These are phyloP conservation scores for Eupeodes luniger DNA, from an alignment of 2,888 invertebrate species.

Conservation along the genomic window DNA sequence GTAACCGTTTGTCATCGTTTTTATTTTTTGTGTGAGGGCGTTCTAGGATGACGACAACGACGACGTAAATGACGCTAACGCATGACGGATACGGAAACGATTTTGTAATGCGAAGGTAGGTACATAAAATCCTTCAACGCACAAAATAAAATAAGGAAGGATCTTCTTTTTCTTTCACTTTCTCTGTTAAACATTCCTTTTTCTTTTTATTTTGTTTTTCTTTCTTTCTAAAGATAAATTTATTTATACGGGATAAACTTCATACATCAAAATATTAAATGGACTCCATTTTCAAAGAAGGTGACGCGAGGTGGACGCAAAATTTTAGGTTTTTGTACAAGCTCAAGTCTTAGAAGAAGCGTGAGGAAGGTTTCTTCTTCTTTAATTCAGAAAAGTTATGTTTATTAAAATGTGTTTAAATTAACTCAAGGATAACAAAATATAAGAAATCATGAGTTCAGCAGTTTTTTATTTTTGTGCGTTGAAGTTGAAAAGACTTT, in stretches of 20 bases:
- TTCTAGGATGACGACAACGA: too few species aligned
- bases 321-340: background rate
- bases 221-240: conserved; percentile 38
- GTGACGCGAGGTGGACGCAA: conserved; percentile 4
- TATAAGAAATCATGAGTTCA: conserved; percentile 5
- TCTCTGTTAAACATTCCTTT: background rate
- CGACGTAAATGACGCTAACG: background rate
- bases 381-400: background rate
- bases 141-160: background rate
- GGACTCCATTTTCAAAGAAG: conserved; percentile 1
- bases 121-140: conserved; percentile 48
- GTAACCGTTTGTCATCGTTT: background rate
- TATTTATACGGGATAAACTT: conserved; percentile 66
- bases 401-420: background rate
- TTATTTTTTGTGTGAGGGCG: background rate
- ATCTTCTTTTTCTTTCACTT: background rate
- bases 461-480: background rate
- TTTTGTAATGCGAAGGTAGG: conserved; percentile 43
- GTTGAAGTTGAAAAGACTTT: background rate
- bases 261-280: conserved; percentile 62
- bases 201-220: background rate
- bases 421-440: background rate
- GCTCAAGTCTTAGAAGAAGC: background rate
- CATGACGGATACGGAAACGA: conserved; percentile 50
- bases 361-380: background rate